These are phyloP conservation scores for Sardinella longiceps DNA, from an alignment of 2,797 vertebrate species.

Conservation along the genomic window DNA sequence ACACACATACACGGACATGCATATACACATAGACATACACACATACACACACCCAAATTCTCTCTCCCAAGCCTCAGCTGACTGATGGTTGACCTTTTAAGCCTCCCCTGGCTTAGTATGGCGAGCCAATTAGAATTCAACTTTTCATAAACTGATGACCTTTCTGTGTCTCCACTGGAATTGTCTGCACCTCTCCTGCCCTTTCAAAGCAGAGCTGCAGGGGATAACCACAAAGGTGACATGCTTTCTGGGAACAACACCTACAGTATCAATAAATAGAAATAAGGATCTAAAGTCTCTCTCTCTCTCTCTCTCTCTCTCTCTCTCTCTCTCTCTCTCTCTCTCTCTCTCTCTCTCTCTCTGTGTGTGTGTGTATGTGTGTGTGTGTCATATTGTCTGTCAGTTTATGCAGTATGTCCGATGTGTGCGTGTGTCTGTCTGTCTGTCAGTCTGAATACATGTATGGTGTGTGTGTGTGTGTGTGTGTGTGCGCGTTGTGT, in stretches of 20 bases:
- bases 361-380: not conserved
- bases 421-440: not conserved
- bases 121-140: slow-evolving; percentile 18
- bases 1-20: slow-evolving; percentile 32
- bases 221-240: slow-evolving; percentile 12
- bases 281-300: not conserved
- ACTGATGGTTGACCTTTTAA: slow-evolving; percentile 37
- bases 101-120: not conserved
- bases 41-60: slow-evolving; percentile 15
- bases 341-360: not conserved
- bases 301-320: not conserved
- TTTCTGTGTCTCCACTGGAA: slow-evolving; percentile 42
- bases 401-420: not conserved
- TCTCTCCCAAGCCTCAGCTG: slow-evolving; percentile 28
- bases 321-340: not conserved
- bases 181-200: slow-evolving; percentile 22
- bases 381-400: not conserved
- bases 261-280: slow-evolving; percentile 6
- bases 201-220: slow-evolving; percentile 11
- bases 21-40: not conserved
- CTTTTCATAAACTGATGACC: slow-evolving; percentile 43
- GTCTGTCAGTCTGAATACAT: too few relatives aligned
- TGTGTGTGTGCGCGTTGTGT: too few relatives aligned
- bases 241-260: not conserved
- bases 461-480: not conserved